Percentiles rank a stretch among this genome's conserved stretches.
Evolutionary conservation across 2,113 vertebrate genomes (phyloP).

Genomic region (Isurus oxyrinchus): DNA sequence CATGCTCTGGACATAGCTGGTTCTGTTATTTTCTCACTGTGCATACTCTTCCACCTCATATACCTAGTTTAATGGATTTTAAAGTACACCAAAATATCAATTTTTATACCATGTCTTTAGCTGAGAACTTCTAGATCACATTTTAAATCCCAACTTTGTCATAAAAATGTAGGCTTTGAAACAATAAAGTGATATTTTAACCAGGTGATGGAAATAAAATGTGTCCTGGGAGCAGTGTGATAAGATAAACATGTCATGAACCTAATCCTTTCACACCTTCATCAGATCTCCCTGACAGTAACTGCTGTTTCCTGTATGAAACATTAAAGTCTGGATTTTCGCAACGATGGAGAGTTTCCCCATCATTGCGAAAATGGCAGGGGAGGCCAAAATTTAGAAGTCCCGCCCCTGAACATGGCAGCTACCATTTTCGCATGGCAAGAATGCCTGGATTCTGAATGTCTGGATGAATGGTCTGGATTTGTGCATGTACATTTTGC

Average conservation of each 20-base stretch:
- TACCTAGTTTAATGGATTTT: slow-evolving; percentile 17
- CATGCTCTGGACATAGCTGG: background rate
- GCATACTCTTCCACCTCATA: background rate
- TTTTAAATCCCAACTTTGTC: slow-evolving; percentile 13
- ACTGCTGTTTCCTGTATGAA: background rate
- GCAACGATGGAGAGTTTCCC: no score
- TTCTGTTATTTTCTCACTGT: slow-evolving; percentile 18
- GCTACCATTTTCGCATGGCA: no score
- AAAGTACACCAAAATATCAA: background rate
- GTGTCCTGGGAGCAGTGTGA: background rate
- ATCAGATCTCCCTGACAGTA: background rate
- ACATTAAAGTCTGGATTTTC: background rate
- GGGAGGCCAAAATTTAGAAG: no score
- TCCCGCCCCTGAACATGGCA: no score
- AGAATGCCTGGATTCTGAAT: no score
- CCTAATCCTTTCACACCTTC: background rate
- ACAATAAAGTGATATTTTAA: background rate
- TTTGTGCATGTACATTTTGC: no score
- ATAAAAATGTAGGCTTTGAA: background rate
- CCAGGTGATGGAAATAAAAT: slow-evolving; percentile 15
- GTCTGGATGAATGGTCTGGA: no score
- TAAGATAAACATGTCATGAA: background rate
- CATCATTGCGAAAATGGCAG: no score
- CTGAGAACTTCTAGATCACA: background rate
- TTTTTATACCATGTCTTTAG: background rate